These are phyloP conservation scores for Oreohelix idahoensis DNA, from an alignment of 1,140 invertebrate genomes.

Conservation along the genomic window DNA sequence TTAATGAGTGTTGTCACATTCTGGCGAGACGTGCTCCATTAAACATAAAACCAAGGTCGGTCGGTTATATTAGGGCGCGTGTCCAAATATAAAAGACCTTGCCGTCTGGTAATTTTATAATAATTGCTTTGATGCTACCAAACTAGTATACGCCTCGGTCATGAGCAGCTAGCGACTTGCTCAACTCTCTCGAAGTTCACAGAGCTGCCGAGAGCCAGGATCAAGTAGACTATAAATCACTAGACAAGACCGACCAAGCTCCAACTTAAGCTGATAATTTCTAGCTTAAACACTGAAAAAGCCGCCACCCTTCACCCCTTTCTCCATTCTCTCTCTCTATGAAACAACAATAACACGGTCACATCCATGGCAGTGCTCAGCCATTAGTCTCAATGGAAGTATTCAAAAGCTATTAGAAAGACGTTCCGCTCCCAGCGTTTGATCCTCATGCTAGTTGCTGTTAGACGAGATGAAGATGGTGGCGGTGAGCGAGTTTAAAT, in stretches of 20 bases:
- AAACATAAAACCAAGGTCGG: too few relatives aligned
- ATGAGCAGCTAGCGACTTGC: too few relatives aligned
- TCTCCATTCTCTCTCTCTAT: not conserved
- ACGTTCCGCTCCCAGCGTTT: not conserved
- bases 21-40: too few relatives aligned
- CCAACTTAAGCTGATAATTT: constrained; percentile 17
- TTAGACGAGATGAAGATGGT: not conserved
- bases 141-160: too few relatives aligned
- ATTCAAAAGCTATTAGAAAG: not conserved
- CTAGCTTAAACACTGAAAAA: not conserved
- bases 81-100: too few relatives aligned
- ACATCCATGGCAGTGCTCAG: not conserved
- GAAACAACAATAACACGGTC: not conserved
- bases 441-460: not conserved
- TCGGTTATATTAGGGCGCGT: too few relatives aligned
- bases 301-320: not conserved
- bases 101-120: too few relatives aligned
- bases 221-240: not conserved
- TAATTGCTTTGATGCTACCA: too few relatives aligned
- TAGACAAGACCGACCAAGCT: not conserved
- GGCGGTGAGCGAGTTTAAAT: not conserved
- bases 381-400: not conserved
- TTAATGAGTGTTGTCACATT: too few relatives aligned
- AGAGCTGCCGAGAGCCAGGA: too few relatives aligned
- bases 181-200: too few relatives aligned